Percentiles rank a stretch among this genome's conserved stretches.
Conservation (phyloP, 2,797 vertebrate species). For the Sylvia borin region DNA sequence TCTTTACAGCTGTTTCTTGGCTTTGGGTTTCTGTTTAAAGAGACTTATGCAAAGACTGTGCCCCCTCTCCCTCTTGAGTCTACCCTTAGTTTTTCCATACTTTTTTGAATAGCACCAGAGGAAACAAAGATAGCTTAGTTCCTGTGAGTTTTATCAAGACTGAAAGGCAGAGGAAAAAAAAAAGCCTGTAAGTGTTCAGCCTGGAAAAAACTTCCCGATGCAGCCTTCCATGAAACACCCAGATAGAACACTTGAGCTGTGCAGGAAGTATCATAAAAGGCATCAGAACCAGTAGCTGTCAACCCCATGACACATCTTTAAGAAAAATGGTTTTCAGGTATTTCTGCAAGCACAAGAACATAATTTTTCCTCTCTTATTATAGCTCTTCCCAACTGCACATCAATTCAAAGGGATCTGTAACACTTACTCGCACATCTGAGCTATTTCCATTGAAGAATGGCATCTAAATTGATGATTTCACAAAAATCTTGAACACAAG, state of each 20-base stretch:
- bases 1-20: background rate
- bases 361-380: background rate
- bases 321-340: background rate
- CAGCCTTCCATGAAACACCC: background rate
- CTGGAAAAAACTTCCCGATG: background rate
- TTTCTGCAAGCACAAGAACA: background rate
- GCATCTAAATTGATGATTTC: background rate
- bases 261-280: background rate
- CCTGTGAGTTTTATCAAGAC: background rate
- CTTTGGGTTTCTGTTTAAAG: background rate
- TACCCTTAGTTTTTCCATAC: background rate
- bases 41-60: background rate
- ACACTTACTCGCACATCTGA: background rate
- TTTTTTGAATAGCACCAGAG: background rate
- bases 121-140: background rate
- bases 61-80: background rate
- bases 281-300: background rate
- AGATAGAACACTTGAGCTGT: background rate
- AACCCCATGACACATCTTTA: background rate
- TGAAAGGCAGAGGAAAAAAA: background rate
- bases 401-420: background rate
- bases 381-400: background rate
- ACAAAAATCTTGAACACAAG: background rate
- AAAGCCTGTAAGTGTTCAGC: background rate
- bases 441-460: background rate